Evolutionary conservation across 2,113 vertebrate species (phyloP), one percentile per base, ranked within the genome.

Genomic region (Cololabis saira): DNA sequence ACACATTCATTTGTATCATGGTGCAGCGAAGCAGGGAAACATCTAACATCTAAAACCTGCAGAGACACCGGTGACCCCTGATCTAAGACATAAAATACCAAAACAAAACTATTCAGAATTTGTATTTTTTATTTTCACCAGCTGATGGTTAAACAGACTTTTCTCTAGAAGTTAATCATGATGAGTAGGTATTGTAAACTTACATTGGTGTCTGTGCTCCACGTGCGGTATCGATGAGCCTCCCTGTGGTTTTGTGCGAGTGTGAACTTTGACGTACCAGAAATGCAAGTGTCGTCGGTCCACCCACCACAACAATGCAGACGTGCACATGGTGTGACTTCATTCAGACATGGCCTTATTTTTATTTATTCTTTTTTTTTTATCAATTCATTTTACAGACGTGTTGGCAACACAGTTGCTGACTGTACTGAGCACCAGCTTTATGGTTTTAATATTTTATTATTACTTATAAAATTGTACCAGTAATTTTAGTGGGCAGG

Each of bases 251-350:
- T 12, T n/a, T 40, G 49, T 33, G 10, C 33, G 55, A 67, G 30
- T n/a, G 18, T 56, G 17, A 66, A 70, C 43, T 30, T 43, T 10
- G n/a, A 43, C 30, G 73, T 72, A 17, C 15, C 9, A 45, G 48
- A 33, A 42, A 30, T 30, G 4, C 30, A 30, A 12, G 42, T 42
- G 58, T 58, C n/a, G 41, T 24, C 50, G 67, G 27, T 10, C 43
- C 64, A 15, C 76, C 71, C 70, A 47, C 63, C 48, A 53, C 42
- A 43, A 76, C 13, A n/a, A 49, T 44, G 24, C 60, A 67, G 42
- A 12, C 9, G 7, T 1, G 37, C 7, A 17, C 17, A 51, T 10
- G 2, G n/a, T 17, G 16, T 21, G 0, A 1, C n/a, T 12, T 61
- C 12, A 64, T 27, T 19, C n/a, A 13, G 43, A 47, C 8, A 49